Evolutionary conservation across 2,113 vertebrate genomes (phyloP), one percentile per base, ranked within the genome.

Genomic region (Xiphophorus couchianus): DNA sequence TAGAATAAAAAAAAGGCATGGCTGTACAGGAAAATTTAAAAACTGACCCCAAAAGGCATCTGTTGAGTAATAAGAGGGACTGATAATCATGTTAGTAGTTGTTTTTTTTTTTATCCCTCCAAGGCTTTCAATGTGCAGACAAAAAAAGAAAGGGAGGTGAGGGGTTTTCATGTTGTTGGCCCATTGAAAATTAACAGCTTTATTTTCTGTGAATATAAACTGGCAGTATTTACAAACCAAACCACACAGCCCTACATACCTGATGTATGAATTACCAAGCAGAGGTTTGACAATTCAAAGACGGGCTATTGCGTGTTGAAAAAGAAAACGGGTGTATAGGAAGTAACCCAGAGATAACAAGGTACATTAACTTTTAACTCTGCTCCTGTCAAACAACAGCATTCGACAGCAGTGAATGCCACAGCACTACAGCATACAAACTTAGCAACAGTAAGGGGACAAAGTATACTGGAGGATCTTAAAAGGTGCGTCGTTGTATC

Each of bases 281-380:
- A 84, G 77, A 86, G 78, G 82, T 72, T 75, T 81, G 80, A 81
- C 61, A 71, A 73, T 65, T 51, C 60, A 82, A 44, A 76, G n/a
- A 51, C 42, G 44, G 74, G 66, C 62, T 33, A 30, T 69, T 67
- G 61, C n/a, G 17, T 69, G 25, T 72, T 66, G 48, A 68, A 65
- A 68, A 30, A 70, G 64, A 77, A 62, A 9, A 65, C 66, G 83
- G 74, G 84, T 84, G 76, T 94, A 92, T 93, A 94, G 94, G 94
- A 96, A 95, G 96, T 97, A 97, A 97, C 96, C 97, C 96, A 95
- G 91, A 94, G 95, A 96, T 90, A 90, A 93, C 90, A 91, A 95
- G 95, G 95, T 97, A 97, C 94, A 96, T 95, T 95, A 95, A 96
- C 94, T 95, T 85, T 96, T 88, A 93, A 93, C 92, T 92, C 92